Evolutionary conservation across 1,140 invertebrate genomes (phyloP), one percentile per base, ranked within the genome.

Genomic region (Leptinotarsa undecemlineata): DNA sequence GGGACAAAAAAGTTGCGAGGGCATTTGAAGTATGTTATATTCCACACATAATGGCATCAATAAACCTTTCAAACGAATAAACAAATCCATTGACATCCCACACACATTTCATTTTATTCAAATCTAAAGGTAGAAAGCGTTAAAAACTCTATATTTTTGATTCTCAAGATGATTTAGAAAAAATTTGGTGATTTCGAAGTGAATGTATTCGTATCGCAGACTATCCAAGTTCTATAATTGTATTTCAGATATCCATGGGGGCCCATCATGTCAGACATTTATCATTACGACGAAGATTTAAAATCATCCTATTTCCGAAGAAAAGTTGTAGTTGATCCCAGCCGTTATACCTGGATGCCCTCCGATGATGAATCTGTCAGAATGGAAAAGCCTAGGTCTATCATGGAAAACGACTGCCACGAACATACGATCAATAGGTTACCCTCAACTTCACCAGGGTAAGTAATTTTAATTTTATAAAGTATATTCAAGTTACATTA

Each of bases 231-330:
- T 42, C 8, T 42, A 11, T 42, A 11, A 11, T 33, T 42, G 33
- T 42, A 42, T 42, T 78, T n/a, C 68, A 89, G 88, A 82, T 89
- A 88, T 81, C 88, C 87, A 67, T 89, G 87, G 81, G 84, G 84
- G 72, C 88, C 86, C 26, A 85, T 86, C 67, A 87, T 87, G 68
- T 82, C 87, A 74, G 88, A 90, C 81, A 81, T 89, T 71, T 88
- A 87, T 51, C 86, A 87, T 64, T 89, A 91, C 79, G 90, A 91
- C 71, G 88, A 91, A 79, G 92, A 93, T 64, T 87, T 92, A 84
- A 90, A 92, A 80, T 91, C 88, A 86, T 92, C 91, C 77, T 93
- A 93, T 87, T 93, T 94, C 84, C 88, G 92, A 62, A 88, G 93
- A 61, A 88, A 93, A 81, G 92, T 92, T 61, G 91, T 90, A 74